Evolutionary conservation across 1,140 invertebrate species (phyloP).

Genomic region (Drosophila asahinai): DNA sequence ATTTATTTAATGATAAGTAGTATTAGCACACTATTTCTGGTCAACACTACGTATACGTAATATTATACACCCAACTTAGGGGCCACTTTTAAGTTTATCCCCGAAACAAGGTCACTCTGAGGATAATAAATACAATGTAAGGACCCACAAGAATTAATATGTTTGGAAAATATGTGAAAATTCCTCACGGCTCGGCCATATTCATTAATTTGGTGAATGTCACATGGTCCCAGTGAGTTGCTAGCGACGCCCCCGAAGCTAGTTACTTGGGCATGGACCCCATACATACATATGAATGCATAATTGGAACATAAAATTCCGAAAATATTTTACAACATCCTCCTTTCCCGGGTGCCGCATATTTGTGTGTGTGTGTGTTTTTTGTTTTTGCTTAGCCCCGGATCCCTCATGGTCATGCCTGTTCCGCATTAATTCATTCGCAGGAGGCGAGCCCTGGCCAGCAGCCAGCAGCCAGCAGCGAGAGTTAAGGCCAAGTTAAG

Average conservation of each 20-base stretch:
- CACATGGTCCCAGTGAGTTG: constrained; percentile 45
- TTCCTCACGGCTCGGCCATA: constrained; percentile 49
- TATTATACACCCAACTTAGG: not conserved
- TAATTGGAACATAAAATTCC: constrained; percentile 82
- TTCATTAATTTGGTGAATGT: constrained; percentile 72
- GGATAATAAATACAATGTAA: constrained; percentile 30
- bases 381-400: constrained; percentile 14
- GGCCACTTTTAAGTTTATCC: too few relatives aligned
- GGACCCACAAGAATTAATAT: constrained; percentile 49
- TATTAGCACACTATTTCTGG: not conserved
- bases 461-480: not conserved
- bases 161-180: constrained; percentile 50
- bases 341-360: not conserved
- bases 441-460: constrained; percentile 23
- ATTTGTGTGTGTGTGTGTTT: constrained; percentile 4
- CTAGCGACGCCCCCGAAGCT: constrained; percentile 14
- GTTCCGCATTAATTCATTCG: constrained; percentile 62
- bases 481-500: constrained; percentile 25
- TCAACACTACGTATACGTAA: constrained; percentile 1
- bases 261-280: constrained; percentile 26
- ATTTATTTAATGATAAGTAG: not conserved
- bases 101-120: not conserved
- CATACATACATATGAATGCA: constrained; percentile 65
- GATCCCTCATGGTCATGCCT: constrained; percentile 33
- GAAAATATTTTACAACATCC: constrained; percentile 74